Conservation (phyloP, 2,888 invertebrate genomes). For the Eudasyphora cyanicolor region DNA sequence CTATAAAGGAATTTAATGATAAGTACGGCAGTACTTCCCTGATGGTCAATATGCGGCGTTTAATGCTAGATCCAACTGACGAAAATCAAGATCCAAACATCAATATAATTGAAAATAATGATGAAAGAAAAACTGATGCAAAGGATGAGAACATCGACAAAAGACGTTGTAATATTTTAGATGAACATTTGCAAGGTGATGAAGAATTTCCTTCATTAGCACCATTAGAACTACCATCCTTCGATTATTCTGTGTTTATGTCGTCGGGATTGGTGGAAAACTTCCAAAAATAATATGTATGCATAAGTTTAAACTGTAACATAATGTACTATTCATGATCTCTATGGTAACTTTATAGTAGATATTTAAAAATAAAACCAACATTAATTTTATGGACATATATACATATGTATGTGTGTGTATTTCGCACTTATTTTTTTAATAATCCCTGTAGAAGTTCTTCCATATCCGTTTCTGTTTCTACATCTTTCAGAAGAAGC, state of each 20-base stretch:
- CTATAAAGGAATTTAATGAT: conserved; percentile 76
- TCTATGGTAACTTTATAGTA: neutral
- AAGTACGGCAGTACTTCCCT: conserved; percentile 70
- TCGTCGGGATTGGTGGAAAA: conserved; percentile 70
- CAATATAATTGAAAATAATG: conserved; percentile 9
- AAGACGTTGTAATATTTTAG: conserved; percentile 34
- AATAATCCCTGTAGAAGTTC: conserved; percentile 76
- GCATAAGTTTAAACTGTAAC: neutral
- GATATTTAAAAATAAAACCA: conserved; percentile 17
- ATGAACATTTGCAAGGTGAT: conserved; percentile 46
- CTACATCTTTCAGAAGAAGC: conserved; percentile 75
- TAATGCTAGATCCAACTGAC: conserved; percentile 33
- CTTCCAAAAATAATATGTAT: conserved; percentile 69
- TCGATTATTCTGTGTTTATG: conserved; percentile 72
- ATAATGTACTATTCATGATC: conserved; percentile 4
- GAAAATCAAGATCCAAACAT: conserved; percentile 56
- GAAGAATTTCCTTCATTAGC: conserved; percentile 75
- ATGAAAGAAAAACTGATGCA: conserved; percentile 10
- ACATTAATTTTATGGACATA: too few relatives aligned
- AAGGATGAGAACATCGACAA: conserved; percentile 28
- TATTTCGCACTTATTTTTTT: conserved; percentile 71
- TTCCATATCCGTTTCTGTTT: conserved; percentile 79
- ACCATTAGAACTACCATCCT: conserved; percentile 76
- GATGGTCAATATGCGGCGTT: conserved; percentile 39
- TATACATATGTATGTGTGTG: too few relatives aligned